These are phyloP conservation scores for Ammodytes marinus DNA, from an alignment of 2,113 vertebrate species.

Conservation along the genomic window DNA sequence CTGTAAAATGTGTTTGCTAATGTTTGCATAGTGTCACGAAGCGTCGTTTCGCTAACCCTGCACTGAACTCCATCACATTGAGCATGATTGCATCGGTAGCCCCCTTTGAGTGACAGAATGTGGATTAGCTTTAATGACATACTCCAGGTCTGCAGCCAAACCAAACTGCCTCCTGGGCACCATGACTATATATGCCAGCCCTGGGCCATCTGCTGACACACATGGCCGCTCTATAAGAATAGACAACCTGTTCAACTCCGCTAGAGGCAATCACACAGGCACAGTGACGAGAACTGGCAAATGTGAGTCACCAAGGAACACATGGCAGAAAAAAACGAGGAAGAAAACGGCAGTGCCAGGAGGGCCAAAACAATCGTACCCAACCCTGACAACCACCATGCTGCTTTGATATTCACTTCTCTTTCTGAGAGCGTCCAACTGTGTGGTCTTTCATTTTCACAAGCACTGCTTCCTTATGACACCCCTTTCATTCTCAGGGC, in stretches of 20 bases:
- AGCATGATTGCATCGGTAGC: conserved; percentile 8
- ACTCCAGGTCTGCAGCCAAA: conserved; percentile 42
- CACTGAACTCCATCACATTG: not conserved
- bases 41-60: conserved; percentile 10
- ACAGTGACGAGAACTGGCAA: conserved; percentile 20
- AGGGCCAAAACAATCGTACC: not conserved
- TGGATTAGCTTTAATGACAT: conserved; percentile 54
- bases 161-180: conserved; percentile 42
- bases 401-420: conserved; percentile 25
- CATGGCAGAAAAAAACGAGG: conserved; percentile 3
- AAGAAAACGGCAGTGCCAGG: not conserved
- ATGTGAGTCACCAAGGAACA: conserved; percentile 12
- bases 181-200: conserved; percentile 39
- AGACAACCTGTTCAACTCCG: conserved; percentile 27
- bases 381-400: conserved; percentile 3
- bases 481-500: not conserved
- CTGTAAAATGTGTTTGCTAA: conserved; percentile 30
- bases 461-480: not conserved
- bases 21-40: conserved; percentile 27
- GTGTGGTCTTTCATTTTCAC: conserved; percentile 16
- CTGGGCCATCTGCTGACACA: conserved; percentile 63
- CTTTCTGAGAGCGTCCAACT: not conserved
- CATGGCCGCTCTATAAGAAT: conserved; percentile 47
- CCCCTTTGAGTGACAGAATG: conserved; percentile 33
- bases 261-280: conserved; percentile 19